Conservation (phyloP, 2,113 vertebrate species). For the Scartelaos histophorus region DNA sequence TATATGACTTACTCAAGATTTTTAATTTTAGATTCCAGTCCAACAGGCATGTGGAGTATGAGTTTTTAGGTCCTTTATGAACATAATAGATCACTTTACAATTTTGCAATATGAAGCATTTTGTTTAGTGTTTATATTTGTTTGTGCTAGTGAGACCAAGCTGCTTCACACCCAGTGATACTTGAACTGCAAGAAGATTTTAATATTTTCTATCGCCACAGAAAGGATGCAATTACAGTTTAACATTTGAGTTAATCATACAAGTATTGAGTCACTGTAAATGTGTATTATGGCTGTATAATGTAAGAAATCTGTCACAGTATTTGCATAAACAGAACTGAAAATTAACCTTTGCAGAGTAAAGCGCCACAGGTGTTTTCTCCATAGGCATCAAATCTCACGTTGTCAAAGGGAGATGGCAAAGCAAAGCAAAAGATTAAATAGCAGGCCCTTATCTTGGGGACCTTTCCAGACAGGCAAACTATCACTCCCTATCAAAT, state of each 20-base stretch:
- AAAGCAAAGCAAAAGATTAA: constrained; percentile 40
- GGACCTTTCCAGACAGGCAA: constrained; percentile 64
- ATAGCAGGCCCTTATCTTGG: constrained; percentile 60
- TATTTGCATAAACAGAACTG: constrained; percentile 36
- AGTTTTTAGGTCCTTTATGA: constrained; percentile 53
- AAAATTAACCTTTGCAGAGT: constrained; percentile 41
- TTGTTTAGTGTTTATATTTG: constrained; percentile 23
- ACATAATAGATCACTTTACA: constrained; percentile 23
- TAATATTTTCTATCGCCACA: constrained; percentile 22
- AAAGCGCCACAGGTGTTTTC: constrained; percentile 34
- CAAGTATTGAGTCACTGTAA: neutral
- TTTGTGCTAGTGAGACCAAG: constrained; percentile 4
- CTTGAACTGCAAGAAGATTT: constrained; percentile 12
- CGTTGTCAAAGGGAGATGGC: constrained; percentile 38
- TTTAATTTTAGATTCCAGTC: constrained; percentile 65
- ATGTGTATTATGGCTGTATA: constrained; percentile 13
- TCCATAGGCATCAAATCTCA: constrained; percentile 53
- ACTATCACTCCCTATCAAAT: constrained; percentile 72
- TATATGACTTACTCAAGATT: constrained; percentile 53
- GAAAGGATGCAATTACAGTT: constrained; percentile 16
- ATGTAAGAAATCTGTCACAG: constrained; percentile 2
- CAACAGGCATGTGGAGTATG: constrained; percentile 63
- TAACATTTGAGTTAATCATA: constrained; percentile 1
- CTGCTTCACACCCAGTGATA: constrained; percentile 12
- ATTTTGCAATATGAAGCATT: constrained; percentile 32